Conservation (phyloP, 2,888 invertebrate genomes). For the Cancer borealis region DNA sequence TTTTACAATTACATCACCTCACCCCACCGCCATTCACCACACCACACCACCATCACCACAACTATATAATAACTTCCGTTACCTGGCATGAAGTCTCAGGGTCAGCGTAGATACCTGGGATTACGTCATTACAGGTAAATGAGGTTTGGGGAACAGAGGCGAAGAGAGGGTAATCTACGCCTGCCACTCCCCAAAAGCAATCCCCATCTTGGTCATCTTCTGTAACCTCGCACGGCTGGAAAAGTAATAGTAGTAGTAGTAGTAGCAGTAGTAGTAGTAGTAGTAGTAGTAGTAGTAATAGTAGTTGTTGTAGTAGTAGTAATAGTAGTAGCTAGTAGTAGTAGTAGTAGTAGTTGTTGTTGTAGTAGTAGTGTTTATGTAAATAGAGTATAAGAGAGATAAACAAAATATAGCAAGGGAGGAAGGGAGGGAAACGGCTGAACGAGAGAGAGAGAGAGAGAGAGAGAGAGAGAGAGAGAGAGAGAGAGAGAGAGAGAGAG, state of each 20-base stretch:
- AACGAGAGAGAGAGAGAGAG: not conserved
- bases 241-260: conserved; percentile 29
- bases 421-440: not conserved
- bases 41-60: not conserved
- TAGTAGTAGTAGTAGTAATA: conserved; percentile 15
- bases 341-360: not conserved
- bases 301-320: not conserved
- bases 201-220: not conserved
- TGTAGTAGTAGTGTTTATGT: not conserved
- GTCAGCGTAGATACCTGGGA: conserved; percentile 4
- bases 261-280: conserved; percentile 37
- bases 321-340: not conserved
- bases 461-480: not conserved
- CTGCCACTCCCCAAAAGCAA: conserved; percentile 2
- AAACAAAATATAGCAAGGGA: not conserved
- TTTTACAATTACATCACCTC: not conserved
- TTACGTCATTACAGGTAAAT: not conserved
- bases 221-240: not conserved
- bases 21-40: not conserved
- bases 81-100: not conserved
- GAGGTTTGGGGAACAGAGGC: not conserved
- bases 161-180: not conserved
- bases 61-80: not conserved
- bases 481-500: conserved; percentile 8
- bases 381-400: not conserved